Conservation (phyloP, 2,797 vertebrate genomes). For the Perdix hodgsoniae region DNA sequence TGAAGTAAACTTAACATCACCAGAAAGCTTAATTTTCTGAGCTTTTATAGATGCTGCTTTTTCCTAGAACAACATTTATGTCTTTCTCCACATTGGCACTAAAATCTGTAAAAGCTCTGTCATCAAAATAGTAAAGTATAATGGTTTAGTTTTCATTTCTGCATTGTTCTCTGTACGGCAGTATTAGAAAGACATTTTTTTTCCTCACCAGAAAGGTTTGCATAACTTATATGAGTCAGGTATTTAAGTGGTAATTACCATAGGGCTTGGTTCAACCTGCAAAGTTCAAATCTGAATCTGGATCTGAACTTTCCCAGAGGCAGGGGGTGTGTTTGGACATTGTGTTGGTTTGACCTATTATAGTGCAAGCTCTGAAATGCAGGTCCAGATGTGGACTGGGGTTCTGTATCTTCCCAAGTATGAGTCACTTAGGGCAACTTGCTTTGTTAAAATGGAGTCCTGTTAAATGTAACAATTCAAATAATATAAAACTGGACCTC, state of each 20-base stretch:
- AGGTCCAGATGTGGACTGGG: background rate
- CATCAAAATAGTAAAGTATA: background rate
- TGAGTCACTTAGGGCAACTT: background rate
- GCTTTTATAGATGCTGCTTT: background rate
- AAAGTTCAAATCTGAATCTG: conserved; percentile 49
- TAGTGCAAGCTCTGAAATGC: background rate
- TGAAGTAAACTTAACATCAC: background rate
- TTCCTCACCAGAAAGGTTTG: background rate
- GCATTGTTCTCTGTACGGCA: background rate
- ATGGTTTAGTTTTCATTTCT: background rate
- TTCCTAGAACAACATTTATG: background rate
- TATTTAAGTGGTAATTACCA: conserved; percentile 32
- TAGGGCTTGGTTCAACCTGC: conserved; percentile 45
- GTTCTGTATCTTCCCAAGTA: background rate
- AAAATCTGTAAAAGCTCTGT: background rate
- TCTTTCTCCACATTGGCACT: background rate
- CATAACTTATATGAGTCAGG: background rate
- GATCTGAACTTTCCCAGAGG: conserved; percentile 54
- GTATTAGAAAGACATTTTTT: background rate
- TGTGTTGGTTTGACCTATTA: conserved; percentile 30
- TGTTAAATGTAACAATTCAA: background rate
- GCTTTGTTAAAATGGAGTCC: background rate
- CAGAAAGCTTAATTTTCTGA: background rate
- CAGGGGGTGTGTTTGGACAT: conserved; percentile 20
- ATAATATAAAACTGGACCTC: background rate